Evolutionary conservation across 2,888 invertebrate species (phyloP).

Genomic region (Aleiodes leptofemur): DNA sequence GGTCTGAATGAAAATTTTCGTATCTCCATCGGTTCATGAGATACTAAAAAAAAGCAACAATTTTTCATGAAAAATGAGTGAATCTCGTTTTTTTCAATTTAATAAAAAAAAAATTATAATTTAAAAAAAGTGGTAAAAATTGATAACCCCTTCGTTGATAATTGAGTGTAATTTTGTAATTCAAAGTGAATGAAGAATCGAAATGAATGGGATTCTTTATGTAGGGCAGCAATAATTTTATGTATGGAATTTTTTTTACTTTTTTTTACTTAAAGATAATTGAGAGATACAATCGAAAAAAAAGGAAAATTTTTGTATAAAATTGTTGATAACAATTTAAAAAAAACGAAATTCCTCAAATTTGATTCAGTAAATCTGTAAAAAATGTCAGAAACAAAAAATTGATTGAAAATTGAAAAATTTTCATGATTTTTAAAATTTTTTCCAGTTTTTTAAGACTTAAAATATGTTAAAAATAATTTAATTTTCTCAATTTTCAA

Average conservation of each 20-base stretch:
- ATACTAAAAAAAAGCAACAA: neutral
- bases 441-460: no score
- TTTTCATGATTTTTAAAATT: no score
- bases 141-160: conserved; percentile 16
- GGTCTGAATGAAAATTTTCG: neutral
- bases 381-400: no score
- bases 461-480: no score
- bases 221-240: conserved; percentile 5
- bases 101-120: neutral
- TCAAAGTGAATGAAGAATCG: conserved; percentile 16
- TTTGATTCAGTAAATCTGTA: no score
- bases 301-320: no score
- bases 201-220: neutral
- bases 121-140: conserved; percentile 18
- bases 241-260: neutral
- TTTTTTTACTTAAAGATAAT: conserved; percentile 13
- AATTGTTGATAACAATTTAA: no score
- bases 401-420: no score
- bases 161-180: conserved; percentile 23
- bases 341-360: no score
- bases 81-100: neutral
- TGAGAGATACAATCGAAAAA: no score
- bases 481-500: no score
- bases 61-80: neutral
- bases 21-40: neutral